These are phyloP conservation scores for Stenichneumon culpator DNA, from an alignment of 2,888 invertebrate genomes.

Conservation along the genomic window DNA sequence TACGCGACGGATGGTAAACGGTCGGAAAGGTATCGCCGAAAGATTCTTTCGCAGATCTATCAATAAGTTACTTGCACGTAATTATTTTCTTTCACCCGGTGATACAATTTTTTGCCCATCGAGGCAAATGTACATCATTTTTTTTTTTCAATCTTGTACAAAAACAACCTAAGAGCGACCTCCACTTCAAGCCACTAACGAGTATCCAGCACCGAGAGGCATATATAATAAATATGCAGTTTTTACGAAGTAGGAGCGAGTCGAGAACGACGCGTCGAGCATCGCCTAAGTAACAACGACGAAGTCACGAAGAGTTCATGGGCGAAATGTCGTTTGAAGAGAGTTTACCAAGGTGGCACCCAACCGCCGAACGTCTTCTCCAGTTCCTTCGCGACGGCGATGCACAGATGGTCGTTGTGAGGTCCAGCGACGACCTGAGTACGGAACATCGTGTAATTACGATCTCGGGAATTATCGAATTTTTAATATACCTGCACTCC, in stretches of 20 bases:
- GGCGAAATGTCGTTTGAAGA: too few species aligned
- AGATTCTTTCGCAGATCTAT: not conserved
- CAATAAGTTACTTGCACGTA: not conserved
- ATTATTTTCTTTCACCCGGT: not conserved
- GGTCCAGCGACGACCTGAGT: conserved; percentile 89
- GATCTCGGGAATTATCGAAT: conserved; percentile 22
- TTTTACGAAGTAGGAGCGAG: not conserved
- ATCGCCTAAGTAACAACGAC: too few species aligned
- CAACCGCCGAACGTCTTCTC: conserved; percentile 91
- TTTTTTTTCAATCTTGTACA: not conserved
- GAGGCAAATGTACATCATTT: not conserved
- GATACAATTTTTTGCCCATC: not conserved
- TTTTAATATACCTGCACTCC: conserved; percentile 89
- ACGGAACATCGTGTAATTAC: not conserved
- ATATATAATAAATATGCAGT: conserved; percentile 2
- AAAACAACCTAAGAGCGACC: conserved; percentile 22
- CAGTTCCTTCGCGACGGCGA: conserved; percentile 91
- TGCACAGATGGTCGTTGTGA: conserved; percentile 90
- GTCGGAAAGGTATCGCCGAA: not conserved
- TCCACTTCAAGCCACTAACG: conserved; percentile 2
- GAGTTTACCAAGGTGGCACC: conserved; percentile 86
- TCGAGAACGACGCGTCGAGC: not conserved
- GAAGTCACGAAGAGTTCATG: too few species aligned
- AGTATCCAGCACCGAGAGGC: conserved; percentile 47
- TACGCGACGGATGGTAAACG: not conserved